phyloP scores from a whole-genome alignment of 1,140 invertebrate species.

The Eumaeus atala region DNA sequence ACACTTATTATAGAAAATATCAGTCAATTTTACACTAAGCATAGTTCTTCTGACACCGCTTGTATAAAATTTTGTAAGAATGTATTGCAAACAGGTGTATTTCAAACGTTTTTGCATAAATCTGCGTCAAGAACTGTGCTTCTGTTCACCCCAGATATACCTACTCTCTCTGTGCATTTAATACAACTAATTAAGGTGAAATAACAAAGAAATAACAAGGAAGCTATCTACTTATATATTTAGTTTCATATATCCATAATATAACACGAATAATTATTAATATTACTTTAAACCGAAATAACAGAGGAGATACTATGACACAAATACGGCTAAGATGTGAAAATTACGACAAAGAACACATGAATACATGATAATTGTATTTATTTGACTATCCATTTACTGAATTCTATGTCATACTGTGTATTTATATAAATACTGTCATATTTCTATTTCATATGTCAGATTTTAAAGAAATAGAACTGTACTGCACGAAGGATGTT shows the following conservation, averaged over 20 bases:
- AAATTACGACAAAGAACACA: no score
- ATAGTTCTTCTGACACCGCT: not conserved
- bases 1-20: not conserved
- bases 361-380: no score
- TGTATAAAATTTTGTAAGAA: not conserved
- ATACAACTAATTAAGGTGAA: conserved; percentile 18
- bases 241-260: not conserved
- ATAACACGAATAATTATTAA: conserved; percentile 3
- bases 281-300: conserved; percentile 1
- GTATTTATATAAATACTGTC: no score
- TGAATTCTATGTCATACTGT: no score
- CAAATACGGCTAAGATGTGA: no score
- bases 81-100: no score
- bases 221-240: conserved; percentile 6
- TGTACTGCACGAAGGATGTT: no score
- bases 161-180: conserved; percentile 23
- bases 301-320: conserved; percentile 14
- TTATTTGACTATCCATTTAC: no score
- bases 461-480: no score
- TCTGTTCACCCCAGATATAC: conserved; percentile 26
- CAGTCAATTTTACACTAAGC: conserved; percentile 3
- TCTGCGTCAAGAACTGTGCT: conserved; percentile 38
- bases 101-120: no score
- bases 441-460: no score
- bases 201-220: conserved; percentile 8